Evolutionary conservation across 2,888 invertebrate species (phyloP).

Genomic region (Rhaphigaster nebulosa): DNA sequence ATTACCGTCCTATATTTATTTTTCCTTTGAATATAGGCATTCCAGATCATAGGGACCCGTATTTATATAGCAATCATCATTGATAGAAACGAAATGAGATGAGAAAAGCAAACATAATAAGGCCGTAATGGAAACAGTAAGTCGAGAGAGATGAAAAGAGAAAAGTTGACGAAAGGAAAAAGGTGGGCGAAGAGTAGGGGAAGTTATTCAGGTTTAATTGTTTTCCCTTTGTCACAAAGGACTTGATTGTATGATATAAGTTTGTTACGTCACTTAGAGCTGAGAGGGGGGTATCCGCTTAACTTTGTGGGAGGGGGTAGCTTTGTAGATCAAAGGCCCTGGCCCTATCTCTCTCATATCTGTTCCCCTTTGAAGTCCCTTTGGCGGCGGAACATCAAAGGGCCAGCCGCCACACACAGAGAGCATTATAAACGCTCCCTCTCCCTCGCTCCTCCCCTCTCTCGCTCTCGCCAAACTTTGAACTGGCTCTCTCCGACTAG

Average conservation of each 20-base stretch:
- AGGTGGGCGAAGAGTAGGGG: conserved; percentile 66
- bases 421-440: conserved; percentile 68
- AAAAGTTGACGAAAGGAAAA: conserved; percentile 58
- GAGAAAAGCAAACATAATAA: conserved; percentile 33
- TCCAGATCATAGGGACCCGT: neutral
- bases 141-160: conserved; percentile 60
- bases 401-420: conserved; percentile 64
- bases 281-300: conserved; percentile 66
- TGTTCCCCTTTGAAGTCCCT: conserved; percentile 66
- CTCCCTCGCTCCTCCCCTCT: conserved; percentile 65
- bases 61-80: neutral
- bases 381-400: conserved; percentile 66
- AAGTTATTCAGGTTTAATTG: conserved; percentile 65
- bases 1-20: neutral
- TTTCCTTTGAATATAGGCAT: neutral
- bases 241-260: conserved; percentile 65
- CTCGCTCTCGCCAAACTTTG: conserved; percentile 65
- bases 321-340: conserved; percentile 65
- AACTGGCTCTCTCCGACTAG: conserved; percentile 66
- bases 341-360: conserved; percentile 66
- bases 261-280: conserved; percentile 67
- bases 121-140: conserved; percentile 37
- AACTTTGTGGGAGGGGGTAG: conserved; percentile 65
- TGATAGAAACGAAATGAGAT: neutral
- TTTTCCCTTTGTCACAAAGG: conserved; percentile 65